Evolutionary conservation across 2,113 vertebrate genomes (phyloP).

Genomic region (Phocoena phocoena): DNA sequence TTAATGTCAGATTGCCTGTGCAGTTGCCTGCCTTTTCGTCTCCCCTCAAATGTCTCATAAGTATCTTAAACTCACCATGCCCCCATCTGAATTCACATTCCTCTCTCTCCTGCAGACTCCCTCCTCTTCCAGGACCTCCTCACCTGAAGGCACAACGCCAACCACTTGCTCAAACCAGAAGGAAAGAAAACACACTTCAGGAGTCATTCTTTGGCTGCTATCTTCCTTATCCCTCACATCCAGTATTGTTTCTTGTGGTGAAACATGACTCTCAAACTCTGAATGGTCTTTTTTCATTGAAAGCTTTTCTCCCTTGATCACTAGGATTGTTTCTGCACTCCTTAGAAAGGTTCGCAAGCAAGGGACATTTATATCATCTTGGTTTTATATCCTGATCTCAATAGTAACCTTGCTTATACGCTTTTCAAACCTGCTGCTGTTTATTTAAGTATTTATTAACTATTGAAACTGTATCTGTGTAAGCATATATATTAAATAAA

Average conservation of each 20-base stretch:
- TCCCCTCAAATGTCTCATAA: neutral
- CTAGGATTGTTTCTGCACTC: neutral
- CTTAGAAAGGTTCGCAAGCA: constrained; percentile 23
- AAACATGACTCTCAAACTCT: constrained; percentile 1
- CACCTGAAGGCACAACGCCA: neutral
- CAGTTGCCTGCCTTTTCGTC: neutral
- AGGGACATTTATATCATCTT: neutral
- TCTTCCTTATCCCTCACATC: neutral
- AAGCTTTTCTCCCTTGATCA: neutral
- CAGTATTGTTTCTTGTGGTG: neutral
- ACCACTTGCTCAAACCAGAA: neutral
- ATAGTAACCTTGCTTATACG: neutral
- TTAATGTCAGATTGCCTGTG: neutral
- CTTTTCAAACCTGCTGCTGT: neutral
- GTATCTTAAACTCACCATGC: neutral
- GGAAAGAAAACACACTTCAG: neutral
- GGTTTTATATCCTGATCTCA: neutral
- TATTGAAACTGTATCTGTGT: neutral
- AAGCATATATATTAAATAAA: neutral
- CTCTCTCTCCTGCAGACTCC: neutral
- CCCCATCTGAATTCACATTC: neutral
- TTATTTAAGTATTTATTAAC: constrained; percentile 3
- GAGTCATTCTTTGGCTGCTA: neutral
- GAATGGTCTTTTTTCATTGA: neutral
- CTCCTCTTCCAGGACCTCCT: neutral